Evolutionary conservation across 2,113 vertebrate species (phyloP), one percentile per base, ranked within the genome.

Genomic region (Cyanoderma ruficeps): DNA sequence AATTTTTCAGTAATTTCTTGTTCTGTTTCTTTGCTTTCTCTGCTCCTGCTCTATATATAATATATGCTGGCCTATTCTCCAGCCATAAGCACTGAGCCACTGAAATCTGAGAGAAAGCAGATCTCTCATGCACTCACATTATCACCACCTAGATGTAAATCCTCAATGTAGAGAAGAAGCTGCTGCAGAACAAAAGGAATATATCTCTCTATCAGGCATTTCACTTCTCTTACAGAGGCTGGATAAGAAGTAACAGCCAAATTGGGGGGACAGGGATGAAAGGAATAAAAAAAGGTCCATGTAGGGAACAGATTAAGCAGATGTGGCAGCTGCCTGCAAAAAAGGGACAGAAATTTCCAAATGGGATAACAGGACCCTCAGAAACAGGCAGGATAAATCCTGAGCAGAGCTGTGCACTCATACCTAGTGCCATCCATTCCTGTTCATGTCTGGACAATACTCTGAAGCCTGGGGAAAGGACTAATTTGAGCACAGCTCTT

Each of bases 401-500:
- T 59, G 13, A 72, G 14, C 28, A 64, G 12, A 59, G 64, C 39
- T 47, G 33, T 47, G 47, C 50, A 70, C 31, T 56, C 50, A 41
- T 11, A 78, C 35, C 55, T 55, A 77, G 42, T 22, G 59, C 44
- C 56, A 67, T n/a, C 44, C 52, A 63, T 27, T 87, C 72, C 52
- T 78, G 47, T 39, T 90, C 35, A 44, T 60, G 71, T 53, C 71
- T 83, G 89, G 80, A 81, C 80, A 94, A 41, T 20, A 59, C 60
- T 56, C 83, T 78, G 47, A 87, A 88, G 76, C 76, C 76, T 64
- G 33, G 24, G 72, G 83, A 87, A 89, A 69, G n/a, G 53, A 89
- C 72, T 92, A 64, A 95, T 89, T 81, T 91, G 80, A 91, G 80
- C 83, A 84, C 22, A 89, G 69, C 89, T 91, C 55, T 78, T 92